phyloP scores from a whole-genome alignment of 2,888 invertebrate genomes.

The Arctia plantaginis region DNA sequence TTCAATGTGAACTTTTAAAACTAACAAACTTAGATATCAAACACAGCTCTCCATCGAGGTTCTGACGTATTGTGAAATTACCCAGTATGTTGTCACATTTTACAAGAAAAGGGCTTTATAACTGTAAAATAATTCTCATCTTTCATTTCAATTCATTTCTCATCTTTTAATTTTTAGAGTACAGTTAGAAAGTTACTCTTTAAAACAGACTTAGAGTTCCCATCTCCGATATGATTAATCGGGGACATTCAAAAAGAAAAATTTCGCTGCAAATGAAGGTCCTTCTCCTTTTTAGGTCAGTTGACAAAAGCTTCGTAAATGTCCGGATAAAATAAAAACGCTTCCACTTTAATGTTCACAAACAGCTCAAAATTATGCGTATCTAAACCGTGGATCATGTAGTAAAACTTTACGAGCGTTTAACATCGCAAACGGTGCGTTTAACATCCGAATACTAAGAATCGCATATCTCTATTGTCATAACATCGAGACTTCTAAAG shows the following conservation, averaged over 20 bases:
- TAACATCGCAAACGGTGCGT: conserved; percentile 22
- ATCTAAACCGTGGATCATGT: conserved; percentile 50
- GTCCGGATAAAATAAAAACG: background rate
- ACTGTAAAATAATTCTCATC: too few relatives aligned
- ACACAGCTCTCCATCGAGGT: background rate
- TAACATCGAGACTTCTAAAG: conserved; percentile 14
- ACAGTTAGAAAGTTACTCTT: too few relatives aligned
- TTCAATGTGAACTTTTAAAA: background rate
- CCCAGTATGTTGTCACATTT: background rate
- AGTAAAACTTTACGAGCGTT: conserved; percentile 51
- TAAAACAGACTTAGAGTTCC: too few relatives aligned
- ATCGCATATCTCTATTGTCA: conserved; percentile 21
- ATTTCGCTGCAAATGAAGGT: too few relatives aligned
- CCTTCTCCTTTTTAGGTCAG: too few relatives aligned
- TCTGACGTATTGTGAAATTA: background rate
- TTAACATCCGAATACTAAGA: conserved; percentile 30
- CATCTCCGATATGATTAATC: too few relatives aligned
- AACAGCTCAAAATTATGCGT: conserved; percentile 38
- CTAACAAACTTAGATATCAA: background rate
- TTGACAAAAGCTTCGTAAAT: background rate
- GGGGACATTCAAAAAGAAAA: too few relatives aligned
- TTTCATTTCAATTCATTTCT: too few relatives aligned
- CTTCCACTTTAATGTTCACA: conserved; percentile 15
- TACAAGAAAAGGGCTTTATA: background rate
- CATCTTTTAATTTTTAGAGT: too few relatives aligned